Conservation (phyloP, 2,888 invertebrate species). For the Anthrax anthrax region DNA sequence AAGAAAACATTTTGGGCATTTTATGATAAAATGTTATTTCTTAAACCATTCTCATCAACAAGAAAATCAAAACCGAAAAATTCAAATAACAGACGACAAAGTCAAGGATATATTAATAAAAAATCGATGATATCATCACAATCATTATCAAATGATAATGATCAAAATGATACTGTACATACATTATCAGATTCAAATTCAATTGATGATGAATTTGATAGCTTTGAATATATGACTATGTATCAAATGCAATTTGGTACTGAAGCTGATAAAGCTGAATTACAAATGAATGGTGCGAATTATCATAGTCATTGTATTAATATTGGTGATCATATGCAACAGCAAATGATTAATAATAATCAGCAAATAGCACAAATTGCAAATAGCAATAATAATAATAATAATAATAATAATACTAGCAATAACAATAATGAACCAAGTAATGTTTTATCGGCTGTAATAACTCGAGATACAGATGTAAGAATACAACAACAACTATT, state of each 20-base stretch:
- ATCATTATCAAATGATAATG: neutral
- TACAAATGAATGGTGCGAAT: neutral
- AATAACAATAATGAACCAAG: neutral
- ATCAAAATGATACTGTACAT: neutral
- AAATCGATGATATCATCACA: neutral
- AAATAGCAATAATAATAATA: neutral
- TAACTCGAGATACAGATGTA: too few species aligned
- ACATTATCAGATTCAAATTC: conserved; percentile 3
- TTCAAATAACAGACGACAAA: neutral
- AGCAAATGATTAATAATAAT: neutral
- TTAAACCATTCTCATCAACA: conserved; percentile 10
- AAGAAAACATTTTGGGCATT: conserved; percentile 9
- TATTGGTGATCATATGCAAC: neutral
- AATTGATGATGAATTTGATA: conserved; percentile 4
- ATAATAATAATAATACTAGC: too few species aligned
- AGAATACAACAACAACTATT: too few species aligned
- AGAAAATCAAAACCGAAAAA: conserved; percentile 2
- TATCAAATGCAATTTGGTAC: conserved; percentile 6
- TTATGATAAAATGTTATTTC: conserved; percentile 9
- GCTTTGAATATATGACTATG: conserved; percentile 8
- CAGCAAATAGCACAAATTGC: too few species aligned
- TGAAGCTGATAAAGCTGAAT: conserved; percentile 1
- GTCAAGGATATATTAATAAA: neutral
- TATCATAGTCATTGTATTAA: too few species aligned
- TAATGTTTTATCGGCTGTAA: too few species aligned